phyloP scores from a whole-genome alignment of 2,797 vertebrate genomes.

The Oreortyx pictus region DNA sequence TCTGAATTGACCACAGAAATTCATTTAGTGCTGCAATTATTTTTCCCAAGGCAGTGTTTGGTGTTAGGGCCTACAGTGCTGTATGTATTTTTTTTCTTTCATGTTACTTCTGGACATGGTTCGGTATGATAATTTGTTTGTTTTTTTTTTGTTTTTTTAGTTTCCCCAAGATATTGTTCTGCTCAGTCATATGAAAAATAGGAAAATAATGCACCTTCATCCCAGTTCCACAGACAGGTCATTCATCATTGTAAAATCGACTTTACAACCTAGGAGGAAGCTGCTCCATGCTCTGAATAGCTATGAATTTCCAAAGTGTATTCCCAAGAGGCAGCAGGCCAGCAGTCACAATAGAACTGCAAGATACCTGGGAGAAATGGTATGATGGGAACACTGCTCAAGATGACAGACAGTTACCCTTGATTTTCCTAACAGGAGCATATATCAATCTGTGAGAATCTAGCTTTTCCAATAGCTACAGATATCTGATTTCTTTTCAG shows the following conservation, averaged over 20 bases:
- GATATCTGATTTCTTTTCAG: neutral
- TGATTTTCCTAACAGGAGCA: neutral
- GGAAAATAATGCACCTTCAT: constrained; percentile 62
- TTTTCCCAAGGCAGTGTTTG: constrained; percentile 29
- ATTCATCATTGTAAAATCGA: constrained; percentile 57
- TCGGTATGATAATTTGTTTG: constrained; percentile 45
- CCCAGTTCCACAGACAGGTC: neutral
- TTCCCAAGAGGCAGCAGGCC: neutral
- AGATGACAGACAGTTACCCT: neutral
- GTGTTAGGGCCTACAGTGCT: neutral
- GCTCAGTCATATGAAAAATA: constrained; percentile 59
- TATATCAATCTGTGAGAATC: neutral
- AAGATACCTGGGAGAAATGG: neutral
- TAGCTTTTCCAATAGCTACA: neutral
- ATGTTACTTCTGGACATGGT: constrained; percentile 35
- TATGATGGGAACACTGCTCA: neutral
- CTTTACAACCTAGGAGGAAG: constrained; percentile 11
- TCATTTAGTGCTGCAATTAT: constrained; percentile 20
- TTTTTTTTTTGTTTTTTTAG: neutral
- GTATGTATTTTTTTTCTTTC: neutral
- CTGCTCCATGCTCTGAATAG: neutral
- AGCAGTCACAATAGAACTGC: fast-evolving
- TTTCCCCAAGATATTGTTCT: constrained; percentile 50
- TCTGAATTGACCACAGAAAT: constrained; percentile 8
- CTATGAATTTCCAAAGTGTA: neutral